A percentile compares a stretch with the other conserved stretches of the same genome.
Evolutionary conservation across 2,888 invertebrate species (phyloP).

Genomic region (Cheilosia soror): DNA sequence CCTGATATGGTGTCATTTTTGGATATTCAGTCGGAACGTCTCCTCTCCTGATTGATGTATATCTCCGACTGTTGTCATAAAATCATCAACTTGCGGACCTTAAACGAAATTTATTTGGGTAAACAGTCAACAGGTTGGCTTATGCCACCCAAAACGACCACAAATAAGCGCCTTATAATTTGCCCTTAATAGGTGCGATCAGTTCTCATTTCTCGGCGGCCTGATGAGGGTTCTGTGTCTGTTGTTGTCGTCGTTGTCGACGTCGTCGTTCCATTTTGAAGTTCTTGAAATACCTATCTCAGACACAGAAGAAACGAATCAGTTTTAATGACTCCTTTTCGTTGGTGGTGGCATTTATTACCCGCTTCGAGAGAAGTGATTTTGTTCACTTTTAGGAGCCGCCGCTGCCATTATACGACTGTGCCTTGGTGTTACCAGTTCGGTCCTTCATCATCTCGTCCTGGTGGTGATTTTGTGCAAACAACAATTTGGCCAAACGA

Average conservation of each 20-base stretch:
- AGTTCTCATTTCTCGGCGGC: constrained; percentile 34
- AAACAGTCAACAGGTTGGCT: constrained; percentile 46
- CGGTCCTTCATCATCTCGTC: constrained; percentile 5
- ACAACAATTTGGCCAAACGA: constrained; percentile 37
- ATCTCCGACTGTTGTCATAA: constrained; percentile 3
- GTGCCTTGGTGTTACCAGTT: constrained; percentile 15
- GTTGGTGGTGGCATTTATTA: constrained; percentile 67
- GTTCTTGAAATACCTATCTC: constrained; percentile 26
- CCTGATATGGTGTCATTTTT: constrained; percentile 19
- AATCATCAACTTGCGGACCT: constrained; percentile 4
- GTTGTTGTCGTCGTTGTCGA: neutral
- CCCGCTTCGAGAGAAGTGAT: constrained; percentile 34
- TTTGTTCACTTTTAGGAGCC: constrained; percentile 14
- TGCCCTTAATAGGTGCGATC: constrained; percentile 65
- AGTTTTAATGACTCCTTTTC: constrained; percentile 63
- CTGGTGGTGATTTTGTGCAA: constrained; percentile 41
- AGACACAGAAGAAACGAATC: constrained; percentile 32
- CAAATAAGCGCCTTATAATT: constrained; percentile 72
- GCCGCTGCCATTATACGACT: constrained; percentile 10
- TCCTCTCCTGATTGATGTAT: constrained; percentile 15
- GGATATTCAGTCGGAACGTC: constrained; percentile 1
- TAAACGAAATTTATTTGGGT: constrained; percentile 48
- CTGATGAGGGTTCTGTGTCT: constrained; percentile 39
- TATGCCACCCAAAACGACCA: constrained; percentile 63
- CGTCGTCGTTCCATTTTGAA: constrained; percentile 37